Evolutionary conservation across 23 tunicate genomes (phyloP), one percentile per base, ranked within the genome.

Genomic region (Ciona savignyi): DNA sequence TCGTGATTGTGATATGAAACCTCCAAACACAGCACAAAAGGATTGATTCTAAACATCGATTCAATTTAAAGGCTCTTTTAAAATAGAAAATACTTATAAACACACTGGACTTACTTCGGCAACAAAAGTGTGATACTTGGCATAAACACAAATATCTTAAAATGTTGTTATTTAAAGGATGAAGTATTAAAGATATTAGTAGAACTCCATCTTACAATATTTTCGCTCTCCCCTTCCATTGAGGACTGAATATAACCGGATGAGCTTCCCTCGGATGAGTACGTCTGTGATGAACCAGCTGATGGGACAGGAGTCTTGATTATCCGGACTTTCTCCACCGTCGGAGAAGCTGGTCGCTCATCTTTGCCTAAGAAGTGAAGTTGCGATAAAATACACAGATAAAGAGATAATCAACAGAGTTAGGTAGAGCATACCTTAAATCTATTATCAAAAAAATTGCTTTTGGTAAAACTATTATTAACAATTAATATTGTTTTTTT

Each of bases 241-340:
- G 73, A 69, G 9, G 73, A 69, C 9, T 34, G 34, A 19, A 35
- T 34, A 33, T 30, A 30, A 9, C 23, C 26, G 20, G 32, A 28
- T 1, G 73, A 30, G 25, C 73, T 69, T 69, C 51, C 49, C 9
- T 15, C 56, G 33, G 73, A 69, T 30, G 73, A 31, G 51, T 33
- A 42, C n/a, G n/a, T n/a, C n/a, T n/a, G n/a, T 42, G 56, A 6
- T 42, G 56, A 42, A 42, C 56, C 56, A 42, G 56, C 56, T 42
- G 15, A 9, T 42, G 56, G 56, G 29, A 85, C 73, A 3, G 91
- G 91, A 1, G 91, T 85, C 65, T 85, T 85, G 0, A 85, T 67
- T 20, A 85, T 78, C 31, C 78, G 63, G 2, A 78, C 81, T 48
- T 67, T 72, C 23, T 73, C 83, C 23, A 63, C 33, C 22, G 51